phyloP scores from a whole-genome alignment of 2,797 vertebrate species.

The Coendou prehensilis region DNA sequence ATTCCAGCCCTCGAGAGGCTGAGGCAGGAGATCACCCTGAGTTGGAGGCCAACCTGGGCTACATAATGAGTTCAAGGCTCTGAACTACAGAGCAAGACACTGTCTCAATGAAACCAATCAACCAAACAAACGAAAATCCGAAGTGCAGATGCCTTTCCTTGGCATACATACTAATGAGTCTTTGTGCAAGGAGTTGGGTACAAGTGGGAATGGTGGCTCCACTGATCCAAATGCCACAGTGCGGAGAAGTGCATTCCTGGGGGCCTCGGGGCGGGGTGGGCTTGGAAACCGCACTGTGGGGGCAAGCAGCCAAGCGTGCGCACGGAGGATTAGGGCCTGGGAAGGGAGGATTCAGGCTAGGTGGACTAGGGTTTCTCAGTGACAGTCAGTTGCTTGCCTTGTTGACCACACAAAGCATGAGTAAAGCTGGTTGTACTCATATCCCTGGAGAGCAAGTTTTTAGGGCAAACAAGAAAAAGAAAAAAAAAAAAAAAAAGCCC shows the following conservation, averaged over 20 bases:
- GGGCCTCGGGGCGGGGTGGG: accelerated
- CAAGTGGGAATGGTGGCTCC: neutral
- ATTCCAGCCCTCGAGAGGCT: neutral
- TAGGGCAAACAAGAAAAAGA: neutral
- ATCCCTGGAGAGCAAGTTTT: neutral
- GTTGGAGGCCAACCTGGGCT: neutral
- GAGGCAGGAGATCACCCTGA: neutral
- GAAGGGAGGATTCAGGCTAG: neutral
- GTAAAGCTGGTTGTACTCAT: neutral
- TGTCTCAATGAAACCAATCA: neutral
- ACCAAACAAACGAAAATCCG: neutral
- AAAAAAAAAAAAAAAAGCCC: neutral
- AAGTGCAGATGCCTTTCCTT: neutral
- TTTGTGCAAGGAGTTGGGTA: neutral
- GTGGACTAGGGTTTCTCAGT: neutral
- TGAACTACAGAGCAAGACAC: neutral
- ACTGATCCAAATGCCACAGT: neutral
- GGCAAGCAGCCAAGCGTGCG: neutral
- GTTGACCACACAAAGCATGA: neutral
- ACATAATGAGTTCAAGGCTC: neutral
- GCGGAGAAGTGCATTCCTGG: neutral
- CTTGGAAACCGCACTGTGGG: neutral
- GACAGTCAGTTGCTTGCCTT: neutral
- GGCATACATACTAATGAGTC: accelerated
- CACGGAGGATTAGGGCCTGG: neutral